Conservation (phyloP, 1,140 invertebrate species). For the honey bee (Apis mellifera) region Amel_HAv3.1 CM009940.2:10040501-10041000, state of each 20-base stretch:
- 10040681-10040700: neutral
- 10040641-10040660: neutral
- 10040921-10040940: constrained; percentile 96
- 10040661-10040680: neutral
- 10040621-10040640: neutral
- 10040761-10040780: constrained; percentile 67
- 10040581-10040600: neutral
- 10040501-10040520: neutral
- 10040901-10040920: constrained; percentile 85
- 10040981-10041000: constrained; percentile 96
- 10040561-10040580: neutral
- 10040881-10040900: constrained; percentile 62
- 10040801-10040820: constrained; percentile 39
- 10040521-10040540: constrained; percentile 25
- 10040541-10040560: constrained; percentile 11
- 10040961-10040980: constrained; percentile 90
- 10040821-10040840: constrained; percentile 7
- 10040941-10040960: constrained; percentile 91
- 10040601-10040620: neutral
- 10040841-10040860: constrained; percentile 22
- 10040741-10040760: constrained; percentile 49
- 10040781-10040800: constrained; percentile 50
- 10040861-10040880: constrained; percentile 67
- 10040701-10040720: constrained; percentile 47
- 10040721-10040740: constrained; percentile 42